Evolutionary conservation across 2,888 invertebrate species (phyloP), one percentile per base, ranked within the genome.

Genomic region (Plebejus argus): DNA sequence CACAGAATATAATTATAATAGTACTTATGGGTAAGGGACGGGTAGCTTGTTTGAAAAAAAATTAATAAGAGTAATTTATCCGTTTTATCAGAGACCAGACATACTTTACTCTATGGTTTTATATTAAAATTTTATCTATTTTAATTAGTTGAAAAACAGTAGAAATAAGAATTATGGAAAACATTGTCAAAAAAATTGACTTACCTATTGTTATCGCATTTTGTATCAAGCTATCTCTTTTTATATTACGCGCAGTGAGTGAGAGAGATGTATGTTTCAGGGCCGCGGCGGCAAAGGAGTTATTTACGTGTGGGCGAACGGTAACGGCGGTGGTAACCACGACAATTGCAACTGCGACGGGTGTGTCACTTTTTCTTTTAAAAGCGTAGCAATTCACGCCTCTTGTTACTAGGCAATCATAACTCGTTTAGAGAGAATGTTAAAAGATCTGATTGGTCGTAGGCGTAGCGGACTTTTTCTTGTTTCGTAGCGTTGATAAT

Each of bases 341-440:
- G 99, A 99, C 89, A 97, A 98, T 88, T 99, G 99, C 87, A 97
- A 98, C 85, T 98, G 98, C 87, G 99, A 99, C 88, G 99, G 99
- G 83, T 99, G 97, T 90, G 95, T 96, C 53, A 35, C 23, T 61
- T 35, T 39, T 77, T 39, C 39, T 77, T 77, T 23, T 39, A 61
- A 20, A 76, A 66, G 35, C 23, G 66, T 78, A 76, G 58, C 71
- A 53, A 45, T 76, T 58, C 4, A 33, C 66, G 66, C 66, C 66
- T 66, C 66, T 18, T 66, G 66, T 66, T 66, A 66, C 66, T 33
- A 66, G 66, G 66, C 33, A 15, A 66, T 66, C 66, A 66, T 66
- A 28, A 66, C 6, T 15, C 15, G 1, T 18, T 18, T 15, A 58
- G 66, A 66, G 28, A 58, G 28, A 66, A 66, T 33, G 7, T 66